Base-by-base conservation (phyloP, 2,113 vertebrate species). In the Acrocephalus kingi region DNA sequence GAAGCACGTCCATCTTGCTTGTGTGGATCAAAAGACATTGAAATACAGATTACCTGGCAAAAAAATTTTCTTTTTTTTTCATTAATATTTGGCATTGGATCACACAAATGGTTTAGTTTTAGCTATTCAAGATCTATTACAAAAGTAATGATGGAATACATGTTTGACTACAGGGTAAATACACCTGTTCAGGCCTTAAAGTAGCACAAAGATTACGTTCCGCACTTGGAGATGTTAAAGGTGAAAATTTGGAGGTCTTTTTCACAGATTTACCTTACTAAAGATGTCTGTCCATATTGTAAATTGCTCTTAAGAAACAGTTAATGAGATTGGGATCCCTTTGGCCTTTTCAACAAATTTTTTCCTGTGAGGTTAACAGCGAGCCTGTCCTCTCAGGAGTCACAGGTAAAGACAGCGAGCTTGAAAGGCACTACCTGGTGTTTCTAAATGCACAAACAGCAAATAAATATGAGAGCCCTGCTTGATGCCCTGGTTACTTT, bases 51-150 rank as follows among this genome's bases (percentile, higher is more conserved):
- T 41, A 66, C 8, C 35, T 27, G 9, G 41, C 10, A 49, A 84
- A 72, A 52, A 4, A 0, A 2, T 5, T 16, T 11, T 25, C 17
- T 22, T 52, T 45, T 3, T 6, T 17, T 11, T 7, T 33, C 4
- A 18, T 72, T 61, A 67, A 22, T 58, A n/a, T 64, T 88, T 93
- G 58, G 4, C 27, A 55, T 64, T 73, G 35, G 45, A 48, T 41
- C 27, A 54, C 62, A 71, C 10, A 84, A 78, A 61, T 7, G 5
- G 43, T 78, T 81, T 25, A 21, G 4, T 25, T 18, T 66, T 45
- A 79, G 81, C 22, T 28, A 51, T 68, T 39, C 20, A 35, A 76
- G 39, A 49, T 7, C 20, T 56, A 35, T 35, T 71, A 51, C 13
- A 90, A 78, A 85, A 49, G 43, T 51, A 79, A 41, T 0, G 1